phyloP scores from a whole-genome alignment of 2,888 invertebrate species.

The Agrotis segetum region DNA sequence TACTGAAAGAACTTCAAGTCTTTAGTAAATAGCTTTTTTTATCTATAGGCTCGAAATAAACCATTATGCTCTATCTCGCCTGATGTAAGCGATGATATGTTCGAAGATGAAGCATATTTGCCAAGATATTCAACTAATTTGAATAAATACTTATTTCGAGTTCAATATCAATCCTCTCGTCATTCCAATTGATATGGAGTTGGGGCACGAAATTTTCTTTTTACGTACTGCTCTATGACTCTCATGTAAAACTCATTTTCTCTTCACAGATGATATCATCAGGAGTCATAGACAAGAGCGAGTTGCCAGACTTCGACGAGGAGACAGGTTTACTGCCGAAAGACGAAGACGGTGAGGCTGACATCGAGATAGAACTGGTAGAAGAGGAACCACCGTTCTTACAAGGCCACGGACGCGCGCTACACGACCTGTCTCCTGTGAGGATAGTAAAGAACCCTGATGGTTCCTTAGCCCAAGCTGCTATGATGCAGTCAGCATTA shows the following conservation, averaged over 20 bases:
- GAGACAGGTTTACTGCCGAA: constrained; percentile 98
- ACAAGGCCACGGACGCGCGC: constrained; percentile 97
- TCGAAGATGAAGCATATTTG: too few species aligned
- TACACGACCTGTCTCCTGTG: constrained; percentile 98
- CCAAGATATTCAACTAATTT: too few species aligned
- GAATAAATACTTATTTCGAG: too few species aligned
- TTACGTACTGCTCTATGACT: too few species aligned
- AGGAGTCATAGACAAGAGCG: constrained; percentile 97
- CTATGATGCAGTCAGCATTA: constrained; percentile 99
- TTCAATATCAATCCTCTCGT: too few species aligned
- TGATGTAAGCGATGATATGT: too few species aligned
- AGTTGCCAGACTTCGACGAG: constrained; percentile 99
- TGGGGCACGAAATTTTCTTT: too few species aligned
- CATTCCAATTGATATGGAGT: too few species aligned
- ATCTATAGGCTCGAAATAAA: too few species aligned
- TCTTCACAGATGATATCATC: constrained; percentile 95
- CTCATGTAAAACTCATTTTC: constrained; percentile 1
- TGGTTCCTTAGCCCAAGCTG: constrained; percentile 99
- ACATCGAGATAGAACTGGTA: constrained; percentile 99
- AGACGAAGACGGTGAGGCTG: constrained; percentile 98
- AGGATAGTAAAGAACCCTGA: constrained; percentile 99
- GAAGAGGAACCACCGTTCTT: constrained; percentile 99
- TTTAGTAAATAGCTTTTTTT: too few species aligned
- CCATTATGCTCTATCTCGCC: too few species aligned
- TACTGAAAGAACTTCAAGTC: too few species aligned